Evolutionary conservation across 2,113 vertebrate species (phyloP), one percentile per base, ranked within the genome.

Genomic region (Limanda limanda): DNA sequence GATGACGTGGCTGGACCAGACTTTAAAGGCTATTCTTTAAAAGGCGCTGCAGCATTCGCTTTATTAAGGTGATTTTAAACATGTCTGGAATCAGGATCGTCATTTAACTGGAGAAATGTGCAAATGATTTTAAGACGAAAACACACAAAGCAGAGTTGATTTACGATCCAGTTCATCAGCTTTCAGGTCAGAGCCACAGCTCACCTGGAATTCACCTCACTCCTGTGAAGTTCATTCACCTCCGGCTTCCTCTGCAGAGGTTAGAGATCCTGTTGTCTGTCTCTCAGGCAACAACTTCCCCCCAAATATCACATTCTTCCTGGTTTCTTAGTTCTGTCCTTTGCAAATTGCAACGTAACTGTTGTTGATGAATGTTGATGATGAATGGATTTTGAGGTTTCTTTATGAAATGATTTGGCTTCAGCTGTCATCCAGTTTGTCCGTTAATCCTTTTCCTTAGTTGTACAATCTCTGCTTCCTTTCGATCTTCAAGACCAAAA

Each of bases 151-250:
- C 55, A 21, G 51, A 72, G 54, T 76, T 35, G 20, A 68, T 65
- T 76, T 67, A 35, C n/a, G 61, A 62, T 62, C 35, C 56, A 68
- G 9, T 71, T 83, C 68, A 84, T 84, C 80, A 58, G 69, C 48
- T 83, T 64, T 85, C 63, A 61, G 67, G 59, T 81, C 81, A 75
- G 76, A 65, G 72, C 11, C 12, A 3, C 31, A 68, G 40, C 72
- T 73, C 78, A 64, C 59, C 63, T 75, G 42, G 61, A 64, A 78
- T 70, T 83, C 78, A 52, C 60, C 84, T 79, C 68, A 57, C 24
- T 76, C 51, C 15, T 71, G 40, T 67, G 45, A 74, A 56, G 37
- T 74, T 86, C 57, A 60, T 55, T 79, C 69, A 51, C 54, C 63
- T 72, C 1, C 45, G 59, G 73, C n/a, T 27, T 31, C 20, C 42